Conservation (phyloP, 2,113 vertebrate genomes). For the Platysteira castanea region DNA sequence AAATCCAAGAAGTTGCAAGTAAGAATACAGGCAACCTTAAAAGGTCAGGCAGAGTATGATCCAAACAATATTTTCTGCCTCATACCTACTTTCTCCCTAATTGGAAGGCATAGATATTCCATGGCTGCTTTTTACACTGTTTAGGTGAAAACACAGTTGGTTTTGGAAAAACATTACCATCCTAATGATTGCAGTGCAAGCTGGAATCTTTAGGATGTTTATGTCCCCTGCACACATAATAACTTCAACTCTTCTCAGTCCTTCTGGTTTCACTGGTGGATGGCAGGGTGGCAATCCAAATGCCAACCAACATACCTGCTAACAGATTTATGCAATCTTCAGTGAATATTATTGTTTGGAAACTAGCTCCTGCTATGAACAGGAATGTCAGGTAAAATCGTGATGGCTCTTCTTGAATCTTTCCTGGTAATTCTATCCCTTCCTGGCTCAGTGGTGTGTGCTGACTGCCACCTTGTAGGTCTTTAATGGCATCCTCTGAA, state of each 20-base stretch:
- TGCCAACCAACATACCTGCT: background rate
- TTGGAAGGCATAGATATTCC: background rate
- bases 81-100: background rate
- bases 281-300: background rate
- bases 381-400: background rate
- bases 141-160: background rate
- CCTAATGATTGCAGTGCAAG: background rate
- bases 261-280: background rate
- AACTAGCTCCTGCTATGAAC: background rate
- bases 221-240: background rate
- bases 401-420: background rate
- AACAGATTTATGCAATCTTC: background rate
- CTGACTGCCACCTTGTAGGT: background rate
- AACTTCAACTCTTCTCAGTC: background rate
- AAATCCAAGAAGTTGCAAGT: conserved; percentile 24
- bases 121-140: background rate
- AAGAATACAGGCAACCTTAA: background rate
- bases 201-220: background rate
- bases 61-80: background rate
- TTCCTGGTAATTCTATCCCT: background rate
- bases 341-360: background rate
- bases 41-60: conserved; percentile 21
- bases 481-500: background rate
- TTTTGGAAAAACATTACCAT: background rate
- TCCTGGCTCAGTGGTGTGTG: background rate